Base-by-base conservation (phyloP, 1,140 invertebrate genomes). In the Saccostrea cuccullata region DNA sequence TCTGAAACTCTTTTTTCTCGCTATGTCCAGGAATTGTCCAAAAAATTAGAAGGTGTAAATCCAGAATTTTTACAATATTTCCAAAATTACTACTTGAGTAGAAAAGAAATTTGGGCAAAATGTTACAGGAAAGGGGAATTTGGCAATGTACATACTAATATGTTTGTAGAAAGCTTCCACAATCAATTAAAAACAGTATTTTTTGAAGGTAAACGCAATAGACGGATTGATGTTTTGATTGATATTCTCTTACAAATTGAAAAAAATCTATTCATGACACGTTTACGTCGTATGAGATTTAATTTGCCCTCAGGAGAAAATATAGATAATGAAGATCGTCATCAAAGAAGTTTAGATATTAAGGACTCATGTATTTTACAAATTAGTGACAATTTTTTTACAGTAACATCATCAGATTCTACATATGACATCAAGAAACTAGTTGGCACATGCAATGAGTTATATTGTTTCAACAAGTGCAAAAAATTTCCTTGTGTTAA, bases 161-260 rank as follows among this genome's bases (percentile, higher is more conserved):
- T 86, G 85, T 86, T 86, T 86, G 85, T 86, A 47, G 85, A 86
- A 55, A 86, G 85, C 15, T 86, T 86, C 30, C 60, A 86, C 20
- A 86, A 86, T 86, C 60, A 70, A 40, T 23, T 86, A 20, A 70
- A 86, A 86, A 86, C 85, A 17, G 30, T 86, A 70, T 86, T 56
- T 70, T 86, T 67, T 70, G 8, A 26, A 55, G 70, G 60, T 15
- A 86, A 86, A 70, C 17, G 47, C 60, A 86, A 86, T 70, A 70
- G 56, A 70, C 60, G 64, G 17, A 47, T 86, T 47, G 85, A 86
- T 70, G 70, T 30, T 36, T 70, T 86, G 47, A 67, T 86, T 47
- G 36, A 86, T 67, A 70, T 47, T n/a, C 60, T 86, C 20, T 70
- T 86, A 70, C 40, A 70, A 55, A 86, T 86, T 40, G 85, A 86